Evolutionary conservation across 2,888 invertebrate species (phyloP), one percentile per base, ranked within the genome.

Genomic region (Lycophotia porphyrea): DNA sequence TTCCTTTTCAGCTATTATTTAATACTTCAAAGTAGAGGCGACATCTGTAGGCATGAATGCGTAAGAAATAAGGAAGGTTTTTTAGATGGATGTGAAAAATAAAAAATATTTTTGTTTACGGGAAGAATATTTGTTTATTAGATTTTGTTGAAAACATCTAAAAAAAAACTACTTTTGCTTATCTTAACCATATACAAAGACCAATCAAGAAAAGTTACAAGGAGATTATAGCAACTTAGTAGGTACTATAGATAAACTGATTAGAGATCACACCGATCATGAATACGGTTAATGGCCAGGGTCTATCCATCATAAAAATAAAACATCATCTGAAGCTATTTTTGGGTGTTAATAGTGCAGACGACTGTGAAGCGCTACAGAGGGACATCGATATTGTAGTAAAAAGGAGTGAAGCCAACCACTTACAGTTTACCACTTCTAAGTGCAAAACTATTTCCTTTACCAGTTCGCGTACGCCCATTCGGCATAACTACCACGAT

Each of bases 21-120:
- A 78, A 82, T 72, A 82, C 85, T 78, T 85, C 83, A 85, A 82
- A 78, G 85, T 68, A 70, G 34, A 66, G 44, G 60, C 63, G 73
- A 71, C 85, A 83, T 82, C 82, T 83, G 78, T 36, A 75, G 34
- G 31, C 63, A 74, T 63, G 76, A 80, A 84, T 74, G 73, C 77
- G 78, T 78, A 71, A 72, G 70, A 81, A 82, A 64, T 85, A 58
- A 71, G 58, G 42, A 71, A 61, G 18, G 5, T 39, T 55, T 58
- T 69, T 58, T 15, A 52, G 52, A 49, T 67, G 1, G 34, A 44
- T 60, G 31, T 71, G 39, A 39, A 55, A 60, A 80, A 70, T 49
- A 64, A 67, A 49, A 49, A 39, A 66, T 5, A 15, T 49, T 55
- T 52, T 64, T 82, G 39, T 55, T 39, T 39, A 34, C 36, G n/a